A percentile compares a stretch with the other conserved stretches of the same genome.
Evolutionary conservation across 1,140 invertebrate species (phyloP).

Genomic region (Rhagoletis pomonella): DNA sequence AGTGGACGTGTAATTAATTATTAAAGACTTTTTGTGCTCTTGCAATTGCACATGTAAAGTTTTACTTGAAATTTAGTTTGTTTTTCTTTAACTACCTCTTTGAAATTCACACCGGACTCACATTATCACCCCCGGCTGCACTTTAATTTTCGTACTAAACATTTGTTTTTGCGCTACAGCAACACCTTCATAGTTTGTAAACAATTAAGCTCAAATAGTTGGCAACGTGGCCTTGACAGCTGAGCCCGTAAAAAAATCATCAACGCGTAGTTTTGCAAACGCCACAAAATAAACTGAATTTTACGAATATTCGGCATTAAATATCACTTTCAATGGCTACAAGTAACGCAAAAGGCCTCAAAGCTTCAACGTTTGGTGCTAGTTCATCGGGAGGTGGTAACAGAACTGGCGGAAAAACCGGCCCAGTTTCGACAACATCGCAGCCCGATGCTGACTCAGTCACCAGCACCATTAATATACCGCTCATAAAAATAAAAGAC

Average conservation of each 20-base stretch:
- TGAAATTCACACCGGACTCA: too few species aligned
- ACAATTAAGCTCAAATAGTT: background rate
- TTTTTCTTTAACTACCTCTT: too few species aligned
- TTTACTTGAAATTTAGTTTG: too few species aligned
- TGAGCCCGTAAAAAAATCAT: background rate
- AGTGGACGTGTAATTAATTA: too few species aligned
- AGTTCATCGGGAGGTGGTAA: conserved; percentile 41
- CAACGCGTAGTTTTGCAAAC: background rate
- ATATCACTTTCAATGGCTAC: background rate
- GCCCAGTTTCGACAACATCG: conserved; percentile 25
- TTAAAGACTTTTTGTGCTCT: too few species aligned
- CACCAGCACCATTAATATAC: conserved; percentile 72
- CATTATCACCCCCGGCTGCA: too few species aligned
- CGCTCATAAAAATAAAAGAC: conserved; percentile 74
- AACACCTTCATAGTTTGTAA: background rate
- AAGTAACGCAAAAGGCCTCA: conserved; percentile 15
- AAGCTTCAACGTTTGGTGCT: background rate
- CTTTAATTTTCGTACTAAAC: too few species aligned
- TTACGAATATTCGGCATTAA: background rate
- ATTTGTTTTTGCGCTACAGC: too few species aligned
- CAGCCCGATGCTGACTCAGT: conserved; percentile 55
- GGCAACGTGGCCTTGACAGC: conserved; percentile 20
- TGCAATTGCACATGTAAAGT: too few species aligned
- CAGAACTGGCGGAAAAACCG: conserved; percentile 52
- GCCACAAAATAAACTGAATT: background rate